Evolutionary conservation across 2,113 vertebrate species (phyloP).

Genomic region (Phoxinus phoxinus): DNA sequence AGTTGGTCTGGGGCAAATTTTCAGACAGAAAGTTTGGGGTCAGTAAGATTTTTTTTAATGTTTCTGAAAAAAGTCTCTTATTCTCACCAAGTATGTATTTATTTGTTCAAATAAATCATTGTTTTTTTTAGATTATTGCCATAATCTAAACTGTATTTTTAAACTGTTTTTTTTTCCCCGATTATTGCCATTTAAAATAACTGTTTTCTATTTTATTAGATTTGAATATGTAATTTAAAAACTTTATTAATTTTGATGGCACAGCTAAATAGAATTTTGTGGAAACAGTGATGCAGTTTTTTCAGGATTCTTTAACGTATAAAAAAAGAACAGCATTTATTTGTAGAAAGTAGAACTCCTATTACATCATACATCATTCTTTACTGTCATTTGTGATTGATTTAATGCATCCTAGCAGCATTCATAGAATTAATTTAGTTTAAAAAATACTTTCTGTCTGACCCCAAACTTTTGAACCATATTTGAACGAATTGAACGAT

Average conservation of each 20-base stretch:
- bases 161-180: neutral
- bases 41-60: neutral
- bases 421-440: neutral
- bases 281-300: neutral
- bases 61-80: neutral
- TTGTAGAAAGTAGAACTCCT: neutral
- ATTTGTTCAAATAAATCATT: neutral
- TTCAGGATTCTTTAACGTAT: neutral
- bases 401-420: neutral
- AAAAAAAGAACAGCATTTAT: neutral
- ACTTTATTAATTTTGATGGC: no score
- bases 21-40: neutral
- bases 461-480: no score
- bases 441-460: no score
- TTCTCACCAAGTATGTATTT: neutral
- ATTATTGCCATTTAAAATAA: neutral
- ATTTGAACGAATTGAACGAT: no score
- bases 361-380: neutral
- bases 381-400: neutral
- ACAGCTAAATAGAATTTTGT: neutral
- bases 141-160: no score
- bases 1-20: neutral
- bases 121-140: neutral
- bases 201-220: no score
- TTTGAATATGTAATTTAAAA: no score